Base-by-base conservation (phyloP, 2,797 vertebrate species). In the Onychomys arenicola region DNA sequence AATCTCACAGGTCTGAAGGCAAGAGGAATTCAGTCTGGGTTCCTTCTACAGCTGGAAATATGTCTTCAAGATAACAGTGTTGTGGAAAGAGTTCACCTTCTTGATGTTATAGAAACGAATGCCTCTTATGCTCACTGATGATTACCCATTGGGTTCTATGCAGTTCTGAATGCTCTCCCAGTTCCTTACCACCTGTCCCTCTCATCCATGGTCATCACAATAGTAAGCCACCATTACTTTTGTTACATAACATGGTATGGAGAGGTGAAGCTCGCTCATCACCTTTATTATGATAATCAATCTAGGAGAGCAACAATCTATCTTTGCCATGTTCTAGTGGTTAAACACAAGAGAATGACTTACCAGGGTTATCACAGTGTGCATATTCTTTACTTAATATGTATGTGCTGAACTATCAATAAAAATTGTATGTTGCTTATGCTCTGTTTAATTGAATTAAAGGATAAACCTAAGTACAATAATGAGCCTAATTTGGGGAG, bases 141-240 rank as follows among this genome's bases (percentile, higher is more conserved):
- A 17, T 27, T 37, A 73, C 19, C 6, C 27, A 4, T 2, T 5
- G 19, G 16, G 46, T 9, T 76, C 23, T 84, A 59, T 34, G 29
- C 1, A 52, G 2, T 17, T 80, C n/a, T 46, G 4, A 4, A 67
- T 12, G 5, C 1, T 17, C 4, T 3, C 1, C 3, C 0, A 59
- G 2, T n/a, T 52, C 21, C 1, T 34, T 49, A 5, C 19, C 9
- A n/a, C 0, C 6, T 3, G 12, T 0, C 25, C 0, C 29, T 89
- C 52, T 89, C 34, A 29, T 34, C 10, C 46, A 9, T 40, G 14
- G n/a, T 69, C 16, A 77, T 7, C 17, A 9, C 9, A 10, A 5
- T 32, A 6, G 27, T 8, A 43, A 27, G 7, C 32, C 4, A 37
- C 1, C 29, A 49, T 69, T 4, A 19, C 5, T 16, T 73, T 69